Evolutionary conservation across 2,888 invertebrate genomes (phyloP).

Genomic region (Folsomia candida): DNA sequence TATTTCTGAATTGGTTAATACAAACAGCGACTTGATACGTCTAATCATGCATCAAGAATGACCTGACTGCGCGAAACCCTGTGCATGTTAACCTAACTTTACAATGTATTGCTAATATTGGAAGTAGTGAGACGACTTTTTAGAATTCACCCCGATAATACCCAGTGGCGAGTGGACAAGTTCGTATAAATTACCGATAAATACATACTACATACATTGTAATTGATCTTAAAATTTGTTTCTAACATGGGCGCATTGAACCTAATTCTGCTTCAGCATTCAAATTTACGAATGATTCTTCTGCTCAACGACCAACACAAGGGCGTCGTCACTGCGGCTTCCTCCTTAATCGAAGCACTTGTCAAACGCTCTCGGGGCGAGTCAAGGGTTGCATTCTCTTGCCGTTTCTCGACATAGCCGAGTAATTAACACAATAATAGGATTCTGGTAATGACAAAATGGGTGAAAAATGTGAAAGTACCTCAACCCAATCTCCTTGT

Average conservation of each 20-base stretch:
- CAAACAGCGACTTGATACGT: constrained; percentile 97
- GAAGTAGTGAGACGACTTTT: constrained; percentile 97
- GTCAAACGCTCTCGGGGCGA: constrained; percentile 99
- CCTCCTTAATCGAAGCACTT: constrained; percentile 94
- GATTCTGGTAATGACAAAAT: background rate
- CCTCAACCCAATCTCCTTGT: constrained; percentile 89
- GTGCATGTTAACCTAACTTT: constrained; percentile 97
- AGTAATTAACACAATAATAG: constrained; percentile 60
- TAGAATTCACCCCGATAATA: constrained; percentile 91
- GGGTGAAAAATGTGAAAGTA: background rate
- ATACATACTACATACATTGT: too few species aligned
- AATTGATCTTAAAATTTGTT: too few species aligned
- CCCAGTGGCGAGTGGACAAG: constrained; percentile 98
- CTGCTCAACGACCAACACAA: constrained; percentile 95
- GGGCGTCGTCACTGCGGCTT: constrained; percentile 98
- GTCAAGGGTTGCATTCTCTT: constrained; percentile 94
- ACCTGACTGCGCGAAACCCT: constrained; percentile 92
- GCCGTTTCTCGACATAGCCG: constrained; percentile 95
- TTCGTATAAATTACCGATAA: too few species aligned
- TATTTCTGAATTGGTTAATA: constrained; percentile 98
- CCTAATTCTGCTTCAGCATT: too few species aligned
- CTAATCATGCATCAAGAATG: constrained; percentile 99
- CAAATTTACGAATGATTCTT: constrained; percentile 97
- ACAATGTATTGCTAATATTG: constrained; percentile 99
- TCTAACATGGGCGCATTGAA: too few species aligned